Base-by-base conservation (phyloP, 2,797 vertebrate genomes). In the Rhyacichthys aspro region DNA sequence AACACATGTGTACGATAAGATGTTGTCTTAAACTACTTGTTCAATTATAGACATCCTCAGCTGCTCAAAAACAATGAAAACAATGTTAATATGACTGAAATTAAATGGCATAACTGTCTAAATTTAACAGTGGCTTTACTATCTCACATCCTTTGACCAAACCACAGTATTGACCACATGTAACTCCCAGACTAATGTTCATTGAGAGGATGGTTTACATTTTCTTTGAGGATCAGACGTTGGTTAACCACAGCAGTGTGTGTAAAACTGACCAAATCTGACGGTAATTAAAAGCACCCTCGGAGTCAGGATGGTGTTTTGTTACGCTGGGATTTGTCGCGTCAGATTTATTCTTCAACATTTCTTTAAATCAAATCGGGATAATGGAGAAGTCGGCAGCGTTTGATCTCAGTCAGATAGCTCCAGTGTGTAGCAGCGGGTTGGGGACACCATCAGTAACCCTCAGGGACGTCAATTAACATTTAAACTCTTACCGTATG, bases 131-230 rank as follows among this genome's bases (percentile, higher is more conserved):
- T 12, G 8, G 53, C 41, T 18, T 9, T 47, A 37, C 39, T 1
- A 5, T 45, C 23, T 54, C 48, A 32, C 39, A 53, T 19, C 38
- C 50, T 63, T 44, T 18, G 46, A 43, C 53, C 52, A 67, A 67
- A 81, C 77, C 73, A 61, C 77, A 72, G 37, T 55, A 68, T 73
- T 66, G 72, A 83, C 69, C 58, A 63, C 44, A 49, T 32, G 36
- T 23, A 65, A 63, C 63, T 62, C 62, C 47, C n/a, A 5, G 58
- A 19, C 36, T 46, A 6, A 1, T 15, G 48, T 15, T 55, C 14
- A 37, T 28, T 60, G 70, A 67, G 16, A 7, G 15, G 43, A 7
- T 5, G 1, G 50, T 63, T 69, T 67, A 39, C 54, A 72, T 33
- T 8, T 36, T 64, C 66, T 65, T 44, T 32, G 63, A 68, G 67